Base-by-base conservation (phyloP, 2,797 vertebrate species). In the Danio albolineatus region DNA sequence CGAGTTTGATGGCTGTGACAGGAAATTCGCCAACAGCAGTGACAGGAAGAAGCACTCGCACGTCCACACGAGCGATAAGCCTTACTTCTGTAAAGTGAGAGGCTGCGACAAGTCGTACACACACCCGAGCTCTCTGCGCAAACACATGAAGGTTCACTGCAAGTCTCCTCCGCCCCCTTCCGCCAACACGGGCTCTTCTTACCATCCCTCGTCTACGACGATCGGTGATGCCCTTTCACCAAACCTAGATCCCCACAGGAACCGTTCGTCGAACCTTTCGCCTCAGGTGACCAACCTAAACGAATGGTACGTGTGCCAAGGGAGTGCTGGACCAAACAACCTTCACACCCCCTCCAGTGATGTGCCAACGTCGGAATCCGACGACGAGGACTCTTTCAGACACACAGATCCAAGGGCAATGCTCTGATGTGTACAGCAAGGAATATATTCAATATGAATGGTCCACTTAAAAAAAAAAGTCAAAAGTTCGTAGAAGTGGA, bases 131-230 rank as follows among this genome's bases (percentile, higher is more conserved):
- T 98, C 96, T 1, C 92, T 98, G 89, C 92, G 96, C 39, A 99
- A 98, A 82, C 97, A 99, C 93, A 99, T 98, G 97, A 98, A 99
- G 83, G 96, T 98, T 73, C 97, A 99, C 86, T 98, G 97, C 95
- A 98, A 98, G 89, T 98, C 97, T 0, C 96, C 97, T 0, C 96
- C 97, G 39, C 95, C 95, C 76, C 94, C 95, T 19, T 95, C 96
- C 64, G 91, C 92, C 73, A 93, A 91, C 76, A 92, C 91, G 0
- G 93, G 91, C 59, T 86, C 94, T 60, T 88, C 93, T 70, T 95
- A 95, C 84, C 96, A 96, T 77, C 89, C 94, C 59, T 90, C 95
- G 38, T 89, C 92, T 1, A 95, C 94, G 84, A 88, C 93, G 13
- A 88, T 96, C 51, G 96, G 95, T 14, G 95, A 94, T 73, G 91